phyloP scores from a whole-genome alignment of 2,888 invertebrate species.

The Ectemnius continuus region DNA sequence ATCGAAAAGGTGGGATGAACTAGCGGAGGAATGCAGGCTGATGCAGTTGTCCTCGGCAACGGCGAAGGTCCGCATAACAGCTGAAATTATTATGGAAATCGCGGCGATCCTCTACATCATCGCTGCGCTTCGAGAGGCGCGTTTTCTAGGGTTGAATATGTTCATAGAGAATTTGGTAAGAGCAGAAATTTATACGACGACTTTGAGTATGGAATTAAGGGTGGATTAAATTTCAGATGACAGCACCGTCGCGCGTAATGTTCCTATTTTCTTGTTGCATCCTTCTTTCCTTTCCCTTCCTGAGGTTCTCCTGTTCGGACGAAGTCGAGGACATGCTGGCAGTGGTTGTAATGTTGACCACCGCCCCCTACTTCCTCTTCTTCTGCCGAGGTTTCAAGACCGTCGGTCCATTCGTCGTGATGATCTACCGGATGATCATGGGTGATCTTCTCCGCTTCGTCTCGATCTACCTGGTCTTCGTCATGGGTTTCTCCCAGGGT shows the following conservation, averaged over 20 bases:
- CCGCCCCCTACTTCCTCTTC: constrained; percentile 97
- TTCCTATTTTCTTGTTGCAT: constrained; percentile 95
- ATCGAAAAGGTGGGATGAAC: constrained; percentile 82
- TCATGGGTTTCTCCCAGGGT: constrained; percentile 98
- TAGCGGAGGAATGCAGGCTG: constrained; percentile 85
- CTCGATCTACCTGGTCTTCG: constrained; percentile 97
- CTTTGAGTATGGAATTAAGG: neutral
- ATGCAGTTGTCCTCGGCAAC: constrained; percentile 83
- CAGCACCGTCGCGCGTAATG: constrained; percentile 94
- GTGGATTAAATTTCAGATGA: constrained; percentile 81
- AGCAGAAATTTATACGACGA: neutral
- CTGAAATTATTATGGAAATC: constrained; percentile 88
- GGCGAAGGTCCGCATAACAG: constrained; percentile 85
- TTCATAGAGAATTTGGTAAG: constrained; percentile 96
- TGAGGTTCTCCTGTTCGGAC: constrained; percentile 90
- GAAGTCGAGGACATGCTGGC: constrained; percentile 94
- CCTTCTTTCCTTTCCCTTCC: constrained; percentile 90
- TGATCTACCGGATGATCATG: constrained; percentile 99
- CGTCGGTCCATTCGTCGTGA: constrained; percentile 99
- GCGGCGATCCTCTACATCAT: constrained; percentile 92
- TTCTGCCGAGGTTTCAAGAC: constrained; percentile 99
- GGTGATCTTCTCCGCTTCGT: constrained; percentile 97
- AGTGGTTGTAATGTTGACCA: constrained; percentile 95
- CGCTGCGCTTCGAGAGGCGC: constrained; percentile 91
- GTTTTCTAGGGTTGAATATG: constrained; percentile 94